A percentile compares a stretch with the other conserved stretches of the same genome.
Evolutionary conservation across 2,113 vertebrate species (phyloP).

Genomic region (Eulemur macaco): DNA sequence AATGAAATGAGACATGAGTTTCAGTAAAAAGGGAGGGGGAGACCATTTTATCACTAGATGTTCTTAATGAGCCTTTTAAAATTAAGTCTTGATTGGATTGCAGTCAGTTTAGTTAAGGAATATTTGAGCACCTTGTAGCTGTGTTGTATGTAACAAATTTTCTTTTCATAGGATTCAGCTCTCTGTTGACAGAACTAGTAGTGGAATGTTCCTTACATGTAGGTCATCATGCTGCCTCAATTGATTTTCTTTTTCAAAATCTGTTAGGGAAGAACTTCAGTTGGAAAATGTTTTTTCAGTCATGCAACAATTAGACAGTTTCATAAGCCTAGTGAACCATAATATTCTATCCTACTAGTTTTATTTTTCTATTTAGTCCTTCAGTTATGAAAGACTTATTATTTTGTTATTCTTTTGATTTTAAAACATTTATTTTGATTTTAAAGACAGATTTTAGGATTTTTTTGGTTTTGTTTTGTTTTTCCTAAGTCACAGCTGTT

Average conservation of each 20-base stretch:
- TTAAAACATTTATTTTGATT: slow-evolving; percentile 5
- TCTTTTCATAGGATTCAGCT: slow-evolving; percentile 46
- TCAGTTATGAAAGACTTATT: background rate
- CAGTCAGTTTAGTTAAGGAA: slow-evolving; percentile 63
- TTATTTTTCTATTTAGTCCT: background rate
- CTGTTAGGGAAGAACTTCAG: slow-evolving; percentile 63
- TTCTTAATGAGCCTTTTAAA: slow-evolving; percentile 77
- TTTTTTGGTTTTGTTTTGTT: background rate
- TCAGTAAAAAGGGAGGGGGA: slow-evolving; percentile 54
- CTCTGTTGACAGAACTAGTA: slow-evolving; percentile 40
- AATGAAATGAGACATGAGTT: slow-evolving; percentile 74
- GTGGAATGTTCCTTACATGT: slow-evolving; percentile 9
- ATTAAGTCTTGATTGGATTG: slow-evolving; percentile 76
- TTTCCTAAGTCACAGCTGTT: background rate
- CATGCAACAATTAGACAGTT: background rate
- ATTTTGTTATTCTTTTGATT: slow-evolving; percentile 25
- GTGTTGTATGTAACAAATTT: slow-evolving; percentile 38
- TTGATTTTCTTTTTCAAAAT: slow-evolving; percentile 66
- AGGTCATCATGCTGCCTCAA: slow-evolving; percentile 22
- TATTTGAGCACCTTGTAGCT: slow-evolving; percentile 66
- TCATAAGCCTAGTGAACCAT: background rate
- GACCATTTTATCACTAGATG: slow-evolving; percentile 66
- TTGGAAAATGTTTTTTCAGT: slow-evolving; percentile 61
- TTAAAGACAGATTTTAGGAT: background rate
- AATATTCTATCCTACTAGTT: background rate